Evolutionary conservation across 2,113 vertebrate genomes (phyloP).

Genomic region (Oceanodroma tethys): DNA sequence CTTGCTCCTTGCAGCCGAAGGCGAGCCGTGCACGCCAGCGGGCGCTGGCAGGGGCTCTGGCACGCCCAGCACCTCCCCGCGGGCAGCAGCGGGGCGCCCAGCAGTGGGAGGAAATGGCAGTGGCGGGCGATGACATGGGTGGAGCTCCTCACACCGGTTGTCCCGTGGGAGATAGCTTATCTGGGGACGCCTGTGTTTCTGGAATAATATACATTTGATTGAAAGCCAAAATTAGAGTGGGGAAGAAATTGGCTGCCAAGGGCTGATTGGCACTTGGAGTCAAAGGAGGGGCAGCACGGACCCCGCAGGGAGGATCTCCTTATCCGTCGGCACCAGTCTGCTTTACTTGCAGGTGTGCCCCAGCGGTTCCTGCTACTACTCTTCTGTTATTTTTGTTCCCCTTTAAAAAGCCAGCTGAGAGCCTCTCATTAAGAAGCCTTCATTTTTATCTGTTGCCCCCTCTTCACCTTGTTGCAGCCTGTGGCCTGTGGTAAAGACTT

Average conservation of each 20-base stretch:
- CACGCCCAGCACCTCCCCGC: rapidly evolving
- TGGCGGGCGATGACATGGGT: background rate
- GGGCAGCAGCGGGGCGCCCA: background rate
- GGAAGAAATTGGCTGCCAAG: conserved; percentile 11
- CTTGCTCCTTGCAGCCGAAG: background rate
- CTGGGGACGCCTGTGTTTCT: conserved; percentile 46
- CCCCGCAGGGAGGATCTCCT: background rate
- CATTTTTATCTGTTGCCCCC: background rate
- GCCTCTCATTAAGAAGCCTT: background rate
- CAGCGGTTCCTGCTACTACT: background rate
- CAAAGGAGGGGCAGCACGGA: background rate
- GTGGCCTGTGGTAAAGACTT: background rate
- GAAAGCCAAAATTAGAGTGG: conserved; percentile 5
- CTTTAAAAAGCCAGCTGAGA: background rate
- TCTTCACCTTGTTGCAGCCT: background rate
- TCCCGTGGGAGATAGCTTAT: conserved; percentile 77
- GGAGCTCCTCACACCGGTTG: conserved; percentile 44
- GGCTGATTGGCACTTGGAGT: conserved; percentile 20
- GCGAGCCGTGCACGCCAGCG: rapidly evolving
- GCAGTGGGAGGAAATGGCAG: conserved; percentile 2
- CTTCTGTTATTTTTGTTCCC: background rate
- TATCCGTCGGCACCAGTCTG: background rate
- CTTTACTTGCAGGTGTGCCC: background rate
- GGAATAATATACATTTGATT: conserved; percentile 68
- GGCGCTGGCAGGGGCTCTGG: rapidly evolving